Base-by-base conservation (phyloP, 1,140 invertebrate species). In the Micrasema minimum region DNA sequence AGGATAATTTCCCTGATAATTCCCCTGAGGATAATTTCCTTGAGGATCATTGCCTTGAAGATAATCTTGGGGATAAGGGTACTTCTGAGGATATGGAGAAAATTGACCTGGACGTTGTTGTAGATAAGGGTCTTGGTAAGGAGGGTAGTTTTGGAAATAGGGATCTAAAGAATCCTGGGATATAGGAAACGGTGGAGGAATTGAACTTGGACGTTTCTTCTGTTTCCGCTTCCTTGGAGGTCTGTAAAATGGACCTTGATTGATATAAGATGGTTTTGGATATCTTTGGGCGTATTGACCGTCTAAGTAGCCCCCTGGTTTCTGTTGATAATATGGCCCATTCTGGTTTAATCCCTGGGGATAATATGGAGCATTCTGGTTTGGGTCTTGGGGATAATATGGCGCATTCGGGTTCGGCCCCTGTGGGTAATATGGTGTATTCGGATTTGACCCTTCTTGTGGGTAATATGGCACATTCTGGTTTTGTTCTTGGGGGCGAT, bases 131-230 rank as follows among this genome's bases (percentile, higher is more conserved):
- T 48, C 38, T 18, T 69, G 43, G 18, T 55, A 53, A 31, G 35
- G 71, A 22, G 61, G 69, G 35, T 65, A 53, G 55, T 71, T 66
- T 68, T 71, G 67, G 37, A 62, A 53, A 31, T 66, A 70, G 9
- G 38, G 53, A 37, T 57, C 41, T 45, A 65, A 26, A n/a, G 37
- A 48, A 43, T 55, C 59, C 23, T 64, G 59, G 11, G 43, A 64
- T 16, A 64, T 64, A 22, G 38, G 59, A 37, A 64, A 53, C 1
- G 67, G 51, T n/a, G 20, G 61, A 20, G 38, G 55, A 46, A 69
- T 57, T n/a, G 14, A n/a, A 55, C 68, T 53, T 7, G 66, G 74
- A 4, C 62, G 22, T 22, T 75, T 75, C 51, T 51, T 66, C 26
- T 66, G 70, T 62, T 48, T 55, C 48, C 65, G 46, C 38, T 61